A percentile compares a stretch with the other conserved stretches of the same genome.
Conservation (phyloP, 2,113 vertebrate species). For the Siniperca chuatsi region DNA sequence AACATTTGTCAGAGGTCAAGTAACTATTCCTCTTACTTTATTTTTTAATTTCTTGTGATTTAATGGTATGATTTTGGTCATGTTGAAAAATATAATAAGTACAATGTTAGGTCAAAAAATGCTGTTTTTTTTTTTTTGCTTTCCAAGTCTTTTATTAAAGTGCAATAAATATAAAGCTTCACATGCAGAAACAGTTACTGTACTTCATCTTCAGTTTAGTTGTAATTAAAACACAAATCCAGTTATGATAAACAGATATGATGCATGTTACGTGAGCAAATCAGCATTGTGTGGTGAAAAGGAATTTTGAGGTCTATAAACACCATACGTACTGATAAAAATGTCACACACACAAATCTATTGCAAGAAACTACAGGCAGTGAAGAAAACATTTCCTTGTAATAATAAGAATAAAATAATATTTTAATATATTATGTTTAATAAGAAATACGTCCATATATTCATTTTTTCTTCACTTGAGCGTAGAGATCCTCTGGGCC, state of each 20-base stretch:
- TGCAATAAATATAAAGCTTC: too few species aligned
- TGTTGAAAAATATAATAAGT: neutral
- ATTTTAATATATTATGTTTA: too few species aligned
- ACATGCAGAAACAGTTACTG: neutral
- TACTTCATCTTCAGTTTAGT: neutral
- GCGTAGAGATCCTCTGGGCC: neutral
- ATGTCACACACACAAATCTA: neutral
- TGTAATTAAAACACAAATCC: neutral
- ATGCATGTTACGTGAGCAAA: neutral
- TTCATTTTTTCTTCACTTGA: slow-evolving; percentile 2
- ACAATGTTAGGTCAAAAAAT: neutral
- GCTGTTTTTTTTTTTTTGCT: too few species aligned
- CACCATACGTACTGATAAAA: neutral
- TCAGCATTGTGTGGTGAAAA: neutral
- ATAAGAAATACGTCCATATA: neutral
- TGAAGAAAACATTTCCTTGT: neutral
- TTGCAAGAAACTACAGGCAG: too few species aligned
- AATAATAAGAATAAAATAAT: too few species aligned
- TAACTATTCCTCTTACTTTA: neutral
- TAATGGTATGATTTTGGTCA: neutral
- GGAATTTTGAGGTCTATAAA: neutral
- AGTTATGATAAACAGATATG: neutral
- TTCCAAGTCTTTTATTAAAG: neutral
- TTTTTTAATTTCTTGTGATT: neutral
- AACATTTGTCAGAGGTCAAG: neutral